A percentile compares a stretch with the other conserved stretches of the same genome.
phyloP scores from a whole-genome alignment of 2,113 vertebrate genomes.

The Podilymbus podiceps region DNA sequence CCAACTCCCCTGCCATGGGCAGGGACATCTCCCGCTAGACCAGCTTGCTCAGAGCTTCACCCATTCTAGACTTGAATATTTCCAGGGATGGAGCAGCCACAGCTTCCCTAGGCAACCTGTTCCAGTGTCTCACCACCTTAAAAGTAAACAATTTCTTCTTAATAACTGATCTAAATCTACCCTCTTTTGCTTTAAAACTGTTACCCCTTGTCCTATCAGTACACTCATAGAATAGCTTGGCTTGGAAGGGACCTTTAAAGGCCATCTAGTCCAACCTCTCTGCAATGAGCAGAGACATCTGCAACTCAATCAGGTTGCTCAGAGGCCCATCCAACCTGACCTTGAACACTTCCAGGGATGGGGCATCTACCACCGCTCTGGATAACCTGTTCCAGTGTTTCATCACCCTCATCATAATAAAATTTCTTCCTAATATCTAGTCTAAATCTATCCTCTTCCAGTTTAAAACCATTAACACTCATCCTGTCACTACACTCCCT shows the following conservation, averaged over 20 bases:
- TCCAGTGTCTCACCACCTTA: background rate
- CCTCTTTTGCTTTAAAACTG: background rate
- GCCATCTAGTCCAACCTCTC: fast-evolving
- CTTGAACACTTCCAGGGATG: background rate
- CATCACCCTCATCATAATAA: background rate
- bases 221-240: background rate
- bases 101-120: background rate
- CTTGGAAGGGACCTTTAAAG: background rate
- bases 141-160: background rate
- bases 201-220: background rate
- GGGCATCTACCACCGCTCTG: background rate
- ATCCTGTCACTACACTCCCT: background rate
- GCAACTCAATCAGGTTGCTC: background rate
- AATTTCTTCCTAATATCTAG: background rate
- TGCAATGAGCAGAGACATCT: background rate
- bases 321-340: background rate
- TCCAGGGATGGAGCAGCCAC: background rate
- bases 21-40: background rate
- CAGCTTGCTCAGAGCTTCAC: background rate
- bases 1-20: background rate
- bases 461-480: fast-evolving
- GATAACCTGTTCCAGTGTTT: background rate
- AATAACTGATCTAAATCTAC: background rate
- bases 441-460: background rate
- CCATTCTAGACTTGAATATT: background rate